Evolutionary conservation across 2,797 vertebrate species (phyloP).

Genomic region (Parotocinclus haroldoi): DNA sequence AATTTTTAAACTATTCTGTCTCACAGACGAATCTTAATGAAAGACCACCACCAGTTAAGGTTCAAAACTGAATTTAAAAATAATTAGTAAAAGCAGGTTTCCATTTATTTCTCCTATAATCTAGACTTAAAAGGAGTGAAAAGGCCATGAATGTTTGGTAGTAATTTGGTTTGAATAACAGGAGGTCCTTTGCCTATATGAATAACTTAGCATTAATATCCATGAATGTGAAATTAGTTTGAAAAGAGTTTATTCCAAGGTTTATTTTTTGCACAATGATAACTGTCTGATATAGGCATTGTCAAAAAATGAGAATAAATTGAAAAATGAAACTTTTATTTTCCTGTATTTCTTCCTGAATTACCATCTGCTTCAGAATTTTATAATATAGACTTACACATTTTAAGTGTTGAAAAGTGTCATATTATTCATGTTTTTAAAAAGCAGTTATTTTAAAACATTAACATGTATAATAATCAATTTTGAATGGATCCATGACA

Average conservation of each 20-base stretch:
- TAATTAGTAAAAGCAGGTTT: not conserved
- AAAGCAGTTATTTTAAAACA: conserved; percentile 62
- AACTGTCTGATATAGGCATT: conserved; percentile 57
- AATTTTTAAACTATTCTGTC: not conserved
- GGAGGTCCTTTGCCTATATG: not conserved
- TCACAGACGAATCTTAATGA: not conserved
- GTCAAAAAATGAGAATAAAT: conserved; percentile 57
- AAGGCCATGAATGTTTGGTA: conserved; percentile 4
- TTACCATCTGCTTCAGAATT: no score
- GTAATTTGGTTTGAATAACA: not conserved
- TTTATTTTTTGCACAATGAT: conserved; percentile 58
- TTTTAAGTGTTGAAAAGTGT: conserved; percentile 55
- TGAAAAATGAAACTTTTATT: conserved; percentile 43
- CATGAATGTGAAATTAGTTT: conserved; percentile 66
- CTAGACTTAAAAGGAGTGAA: not conserved
- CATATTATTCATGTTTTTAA: conserved; percentile 66
- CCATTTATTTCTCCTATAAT: not conserved
- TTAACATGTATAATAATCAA: conserved; percentile 64
- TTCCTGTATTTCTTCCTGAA: not conserved
- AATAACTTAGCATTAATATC: conserved; percentile 50
- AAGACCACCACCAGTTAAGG: not conserved
- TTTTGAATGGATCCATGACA: conserved; percentile 63
- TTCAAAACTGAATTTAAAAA: not conserved
- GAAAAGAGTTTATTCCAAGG: conserved; percentile 28
- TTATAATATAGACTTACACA: no score